Base-by-base conservation (phyloP, 2,113 vertebrate genomes). In the Colossoma macropomum region DNA sequence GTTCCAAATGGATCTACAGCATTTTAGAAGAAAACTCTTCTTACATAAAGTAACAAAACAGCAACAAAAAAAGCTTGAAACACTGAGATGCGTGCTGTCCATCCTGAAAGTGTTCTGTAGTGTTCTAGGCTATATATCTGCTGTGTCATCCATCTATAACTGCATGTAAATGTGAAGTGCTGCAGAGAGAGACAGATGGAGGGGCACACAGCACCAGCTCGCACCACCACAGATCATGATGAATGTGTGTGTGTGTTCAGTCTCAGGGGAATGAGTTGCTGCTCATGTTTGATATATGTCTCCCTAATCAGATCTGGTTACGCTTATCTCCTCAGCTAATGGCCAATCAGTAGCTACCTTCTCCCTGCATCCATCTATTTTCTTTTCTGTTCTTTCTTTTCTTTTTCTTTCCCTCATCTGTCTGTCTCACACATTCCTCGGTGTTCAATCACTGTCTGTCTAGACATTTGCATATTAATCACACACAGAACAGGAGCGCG, bases 381-480 rank as follows among this genome's bases (percentile, higher is more conserved):
- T 34, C 52, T 15, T 56, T 41, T 4, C 8, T 23, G 9, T 73
- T 25, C 45, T 17, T 17, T 41, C 13, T 19, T 59, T 23, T 52
- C 12, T 65, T 23, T 50, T 56, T 23, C 17, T 56, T 56, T 56
- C 54, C 50, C 50, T 52, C 13, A 27, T 62, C 19, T 76, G 38
- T 80, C n/a, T 77, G 23, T 38, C n/a, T 63, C 25, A 74, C 77
- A 79, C 50, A n/a, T 72, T 66, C 30, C 65, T 30, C 17, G 12
- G 25, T 12, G 30, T 70, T 52, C 65, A 77, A 27, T 72, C 21
- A 32, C 23, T 66, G 74, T 28, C 73, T 65, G 73, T 71, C 73
- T 63, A 38, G 34, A 62, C 23, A 56, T 45, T 59, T 81, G 66
- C 75, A 81, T 81, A 85, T 81, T 77, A 59, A 81, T 81, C 32